These are phyloP conservation scores for Meda fulgida DNA, from an alignment of 2,797 vertebrate species.

Conservation along the genomic window DNA sequence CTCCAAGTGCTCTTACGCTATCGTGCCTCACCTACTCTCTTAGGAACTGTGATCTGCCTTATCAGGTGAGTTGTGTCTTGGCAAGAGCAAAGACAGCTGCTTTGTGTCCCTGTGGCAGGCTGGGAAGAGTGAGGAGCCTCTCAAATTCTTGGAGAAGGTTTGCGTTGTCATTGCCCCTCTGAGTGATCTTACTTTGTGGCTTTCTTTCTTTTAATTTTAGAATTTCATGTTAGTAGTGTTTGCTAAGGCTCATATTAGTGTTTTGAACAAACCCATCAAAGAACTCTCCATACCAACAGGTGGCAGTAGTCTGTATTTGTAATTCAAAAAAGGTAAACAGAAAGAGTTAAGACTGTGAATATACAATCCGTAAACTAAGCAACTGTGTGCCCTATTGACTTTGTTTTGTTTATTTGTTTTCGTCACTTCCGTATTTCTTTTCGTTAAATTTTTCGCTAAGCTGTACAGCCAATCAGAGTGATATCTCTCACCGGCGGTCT, in stretches of 20 bases:
- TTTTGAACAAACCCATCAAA: not conserved
- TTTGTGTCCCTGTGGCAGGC: slow-evolving; percentile 15
- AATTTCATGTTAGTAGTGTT: not conserved
- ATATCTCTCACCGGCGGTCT: not conserved
- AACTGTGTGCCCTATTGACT: no score
- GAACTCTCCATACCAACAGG: not conserved
- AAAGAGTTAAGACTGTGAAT: not conserved
- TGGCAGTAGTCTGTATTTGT: not conserved
- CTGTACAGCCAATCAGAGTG: not conserved
- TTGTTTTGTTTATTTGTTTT: not conserved
- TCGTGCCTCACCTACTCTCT: slow-evolving; percentile 41
- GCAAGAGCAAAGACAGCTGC: slow-evolving; percentile 8
- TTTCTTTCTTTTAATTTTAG: not conserved
- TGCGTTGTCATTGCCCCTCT: not conserved
- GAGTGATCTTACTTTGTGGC: slow-evolving; percentile 4
- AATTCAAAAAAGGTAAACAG: not conserved
- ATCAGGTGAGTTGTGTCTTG: slow-evolving; percentile 37
- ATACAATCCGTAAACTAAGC: not conserved
- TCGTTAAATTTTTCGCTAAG: not conserved
- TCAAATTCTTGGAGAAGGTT: slow-evolving; percentile 2
- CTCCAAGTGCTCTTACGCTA: not conserved
- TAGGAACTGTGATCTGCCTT: slow-evolving; percentile 46
- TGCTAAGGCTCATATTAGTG: not conserved
- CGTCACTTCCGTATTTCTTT: not conserved
- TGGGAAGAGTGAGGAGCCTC: not conserved